Base-by-base conservation (phyloP, 2,888 invertebrate species). In the Ophonus ardosiacus region DNA sequence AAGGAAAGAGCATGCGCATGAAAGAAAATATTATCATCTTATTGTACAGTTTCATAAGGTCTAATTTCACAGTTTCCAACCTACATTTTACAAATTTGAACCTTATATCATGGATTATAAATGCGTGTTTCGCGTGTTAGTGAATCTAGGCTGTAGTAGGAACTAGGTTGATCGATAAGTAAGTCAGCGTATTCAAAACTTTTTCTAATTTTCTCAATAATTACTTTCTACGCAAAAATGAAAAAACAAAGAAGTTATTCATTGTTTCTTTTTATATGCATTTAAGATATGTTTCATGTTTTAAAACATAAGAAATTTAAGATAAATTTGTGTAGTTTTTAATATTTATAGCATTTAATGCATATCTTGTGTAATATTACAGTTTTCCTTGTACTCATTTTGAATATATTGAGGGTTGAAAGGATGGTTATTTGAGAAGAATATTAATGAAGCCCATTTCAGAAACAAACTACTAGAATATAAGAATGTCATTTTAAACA, bases 161-260 rank as follows among this genome's bases (percentile, higher is more conserved):
- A 71, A 82, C 57, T 82, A 40, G 82, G 82, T 82, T 82, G 74
- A 82, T 82, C 82, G 71, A 82, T 82, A 82, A 18, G 5, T 7
- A 40, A 24, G 57, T 3, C 82, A 71, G 74, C 57, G 71, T 6
- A 56, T n/a, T 40, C 74, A 74, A 82, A 74, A 82, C 71, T 74
- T 71, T 71, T 78, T 57, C 24, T 15, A 57, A 78, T 57, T 13
- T n/a, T 17, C 13, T 0, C 71, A 71, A 31, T 31, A 15, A 40
- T 40, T 76, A 51, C 31, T 51, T 59, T 31, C 57, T 31, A 61
- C 10, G 38, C 63, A 80, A 61, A 59, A 80, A 79, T 79, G 1
- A 13, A 21, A 51, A n/a, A 3, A 76, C 43, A 43, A 15, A 43
- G 0, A 43, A 51, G 43, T 51, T 68, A 7, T 63, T 10, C 68